A percentile compares a stretch with the other conserved stretches of the same genome.
phyloP scores from a whole-genome alignment of 2,113 vertebrate genomes.

The Phaethornis superciliosus region DNA sequence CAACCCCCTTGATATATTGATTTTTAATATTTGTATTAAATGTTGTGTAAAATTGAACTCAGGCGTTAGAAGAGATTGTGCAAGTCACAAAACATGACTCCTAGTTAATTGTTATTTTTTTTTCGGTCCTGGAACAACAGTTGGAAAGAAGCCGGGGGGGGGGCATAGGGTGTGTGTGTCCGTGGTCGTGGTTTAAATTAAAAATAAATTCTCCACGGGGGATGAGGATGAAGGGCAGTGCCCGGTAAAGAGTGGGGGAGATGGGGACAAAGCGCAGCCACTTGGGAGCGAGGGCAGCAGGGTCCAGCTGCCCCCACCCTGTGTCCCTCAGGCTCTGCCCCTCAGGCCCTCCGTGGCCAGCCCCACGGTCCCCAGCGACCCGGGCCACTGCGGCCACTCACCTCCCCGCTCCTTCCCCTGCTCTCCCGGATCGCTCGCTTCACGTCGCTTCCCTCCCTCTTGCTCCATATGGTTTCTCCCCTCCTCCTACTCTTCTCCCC shows the following conservation, averaged over 20 bases:
- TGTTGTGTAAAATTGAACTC: slow-evolving; percentile 81
- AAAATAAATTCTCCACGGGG: not conserved
- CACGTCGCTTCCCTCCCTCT: not conserved
- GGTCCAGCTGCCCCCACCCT: not conserved
- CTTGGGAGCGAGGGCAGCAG: not conserved
- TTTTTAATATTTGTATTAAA: slow-evolving; percentile 82
- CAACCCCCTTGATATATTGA: slow-evolving; percentile 78
- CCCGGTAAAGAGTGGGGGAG: not conserved
- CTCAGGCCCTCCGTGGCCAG: not conserved
- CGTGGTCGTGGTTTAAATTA: not conserved
- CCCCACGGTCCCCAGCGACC: not conserved
- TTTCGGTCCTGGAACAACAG: slow-evolving; percentile 74
- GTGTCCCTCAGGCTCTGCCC: not conserved
- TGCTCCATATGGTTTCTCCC: slow-evolving; percentile 21
- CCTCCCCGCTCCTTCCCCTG: not conserved
- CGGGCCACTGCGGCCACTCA: not conserved
- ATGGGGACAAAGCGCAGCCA: not conserved
- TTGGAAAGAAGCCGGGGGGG: slow-evolving; percentile 65
- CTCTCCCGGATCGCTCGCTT: not conserved
- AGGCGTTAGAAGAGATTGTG: slow-evolving; percentile 76
- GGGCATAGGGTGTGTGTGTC: no score
- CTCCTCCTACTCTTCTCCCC: not conserved
- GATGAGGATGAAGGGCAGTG: slow-evolving; percentile 14
- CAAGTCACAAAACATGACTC: slow-evolving; percentile 78
- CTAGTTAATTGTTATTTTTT: slow-evolving; percentile 78